Evolutionary conservation across 2,113 vertebrate genomes (phyloP).

Genomic region (Ammodytes dubius): DNA sequence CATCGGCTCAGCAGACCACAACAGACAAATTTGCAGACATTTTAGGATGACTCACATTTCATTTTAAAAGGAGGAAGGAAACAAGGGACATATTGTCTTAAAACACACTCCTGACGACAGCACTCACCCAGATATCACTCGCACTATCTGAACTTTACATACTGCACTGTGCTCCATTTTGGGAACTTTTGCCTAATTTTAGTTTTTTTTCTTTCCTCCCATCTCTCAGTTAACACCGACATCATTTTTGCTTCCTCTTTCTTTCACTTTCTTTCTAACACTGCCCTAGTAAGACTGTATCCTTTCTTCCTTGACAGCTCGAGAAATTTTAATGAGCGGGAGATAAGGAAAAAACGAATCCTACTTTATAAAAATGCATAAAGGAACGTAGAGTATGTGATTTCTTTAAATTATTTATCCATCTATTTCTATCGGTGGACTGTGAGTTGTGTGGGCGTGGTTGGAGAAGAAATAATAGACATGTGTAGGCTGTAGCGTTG

Average conservation of each 20-base stretch:
- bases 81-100: constrained; percentile 31
- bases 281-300: constrained; percentile 52
- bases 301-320: constrained; percentile 44
- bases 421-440: constrained; percentile 63
- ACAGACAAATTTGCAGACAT: constrained; percentile 45
- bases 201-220: constrained; percentile 27
- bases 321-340: constrained; percentile 69
- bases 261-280: constrained; percentile 9
- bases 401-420: constrained; percentile 42
- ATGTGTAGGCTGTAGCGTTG: constrained; percentile 42
- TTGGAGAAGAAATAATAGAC: constrained; percentile 52
- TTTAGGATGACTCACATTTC: constrained; percentile 52
- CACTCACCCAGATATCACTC: constrained; percentile 1
- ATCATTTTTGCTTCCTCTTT: constrained; percentile 33
- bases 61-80: constrained; percentile 43
- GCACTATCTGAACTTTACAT: constrained; percentile 31
- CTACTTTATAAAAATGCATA: constrained; percentile 59
- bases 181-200: constrained; percentile 42
- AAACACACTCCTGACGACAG: constrained; percentile 23
- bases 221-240: constrained; percentile 22
- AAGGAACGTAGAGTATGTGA: constrained; percentile 62
- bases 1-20: constrained; percentile 49
- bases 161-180: constrained; percentile 49
- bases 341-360: constrained; percentile 59
- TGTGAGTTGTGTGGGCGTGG: constrained; percentile 70